These are phyloP conservation scores for Anarsia innoxiella DNA, from an alignment of 2,888 invertebrate species.

Conservation along the genomic window DNA sequence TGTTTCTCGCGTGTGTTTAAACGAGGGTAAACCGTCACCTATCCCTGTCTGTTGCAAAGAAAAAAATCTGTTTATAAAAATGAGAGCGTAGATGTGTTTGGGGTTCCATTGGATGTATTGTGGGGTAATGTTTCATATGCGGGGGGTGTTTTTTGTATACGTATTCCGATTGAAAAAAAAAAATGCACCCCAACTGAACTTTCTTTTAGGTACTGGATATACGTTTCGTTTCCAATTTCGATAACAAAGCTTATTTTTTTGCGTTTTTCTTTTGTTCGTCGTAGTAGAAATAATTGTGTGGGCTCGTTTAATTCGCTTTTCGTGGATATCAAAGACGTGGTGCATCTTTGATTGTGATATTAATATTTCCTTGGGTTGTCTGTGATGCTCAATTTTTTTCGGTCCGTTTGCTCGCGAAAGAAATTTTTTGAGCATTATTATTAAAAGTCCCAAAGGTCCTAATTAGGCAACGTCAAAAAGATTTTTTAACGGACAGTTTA, in stretches of 20 bases:
- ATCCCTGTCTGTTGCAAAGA: constrained; percentile 52
- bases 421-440: constrained; percentile 10
- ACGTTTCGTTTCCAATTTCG: constrained; percentile 68
- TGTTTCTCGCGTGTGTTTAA: constrained; percentile 25
- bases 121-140: constrained; percentile 69
- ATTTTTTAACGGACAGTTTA: too few relatives aligned
- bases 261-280: constrained; percentile 45
- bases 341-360: constrained; percentile 32
- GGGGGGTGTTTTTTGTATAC: constrained; percentile 64
- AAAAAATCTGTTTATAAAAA: constrained; percentile 73
- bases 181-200: constrained; percentile 57
- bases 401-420: constrained; percentile 36
- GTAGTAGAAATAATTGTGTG: constrained; percentile 57
- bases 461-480: constrained; percentile 27
- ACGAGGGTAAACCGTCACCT: constrained; percentile 24
- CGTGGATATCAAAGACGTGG: constrained; percentile 33
- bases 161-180: constrained; percentile 57
- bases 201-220: constrained; percentile 61
- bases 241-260: constrained; percentile 69
- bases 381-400: constrained; percentile 41
- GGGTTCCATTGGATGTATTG: constrained; percentile 60
- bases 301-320: constrained; percentile 49
- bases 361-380: constrained; percentile 31
- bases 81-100: constrained; percentile 56
- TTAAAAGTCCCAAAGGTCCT: constrained; percentile 20